Base-by-base conservation (phyloP, 2,888 invertebrate genomes). In the Limenitis camilla region DNA sequence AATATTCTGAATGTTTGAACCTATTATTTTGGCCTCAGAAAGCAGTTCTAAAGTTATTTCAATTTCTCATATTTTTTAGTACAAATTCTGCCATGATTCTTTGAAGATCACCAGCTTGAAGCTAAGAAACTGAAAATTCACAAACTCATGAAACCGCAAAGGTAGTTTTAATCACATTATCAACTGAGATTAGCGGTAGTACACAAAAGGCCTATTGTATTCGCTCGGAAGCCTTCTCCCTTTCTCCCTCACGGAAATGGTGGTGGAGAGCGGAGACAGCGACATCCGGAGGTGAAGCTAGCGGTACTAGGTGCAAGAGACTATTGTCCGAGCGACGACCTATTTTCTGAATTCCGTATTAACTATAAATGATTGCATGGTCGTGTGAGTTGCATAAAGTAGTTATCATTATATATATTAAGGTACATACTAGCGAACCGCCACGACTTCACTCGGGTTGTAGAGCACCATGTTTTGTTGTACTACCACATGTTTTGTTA, bases 231-330 rank as follows among this genome's bases (percentile, higher is more conserved):
- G 65, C 63, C 56, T 63, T 59, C 63, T 60, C 66, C 62, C 53
- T 61, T 60, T 58, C 59, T 62, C 63, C 59, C 62, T 56, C 59
- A 51, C 51, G 84, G 83, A 84, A 78, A 75, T 76, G 74, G 81
- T 73, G 82, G 85, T 76, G 76, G 74, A 72, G 76, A 75, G 72
- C 82, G 79, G 84, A 83, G 83, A 83, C 85, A 78, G 77, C 71
- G 70, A 71, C 76, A 68, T 84, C 83, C 83, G 82, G 78, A 79
- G 78, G 81, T 77, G 78, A 74, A 74, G 68, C 70, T 62, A 64
- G 63, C 69, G 67, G 66, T 59, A 63, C 67, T 59, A 56, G 58
- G 55, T 57, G 60, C 63, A 64, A 58, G 67, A 66, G 63, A 66
- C 71, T 68, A 67, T 74, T 69, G 64, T 58, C 63, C 71, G 73